A percentile compares a stretch with the other conserved stretches of the same genome.
These are phyloP conservation scores for Cataglyphis hispanica DNA, from an alignment of 1,140 invertebrate genomes.

Conservation along the genomic window DNA sequence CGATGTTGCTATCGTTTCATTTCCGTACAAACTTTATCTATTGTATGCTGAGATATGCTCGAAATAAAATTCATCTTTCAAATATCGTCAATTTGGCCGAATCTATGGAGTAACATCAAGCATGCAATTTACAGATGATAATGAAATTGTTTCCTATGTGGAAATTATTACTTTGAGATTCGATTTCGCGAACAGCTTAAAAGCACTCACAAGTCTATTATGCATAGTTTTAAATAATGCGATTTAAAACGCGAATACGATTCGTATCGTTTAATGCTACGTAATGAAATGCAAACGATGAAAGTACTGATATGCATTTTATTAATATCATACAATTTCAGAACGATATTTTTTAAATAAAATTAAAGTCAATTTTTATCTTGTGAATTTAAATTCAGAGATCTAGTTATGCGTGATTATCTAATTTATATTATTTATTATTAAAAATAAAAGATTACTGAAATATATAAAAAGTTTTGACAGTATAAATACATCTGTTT, in stretches of 20 bases:
- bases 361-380: background rate
- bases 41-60: constrained; percentile 6
- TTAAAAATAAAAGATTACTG: constrained; percentile 8
- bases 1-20: constrained; percentile 22
- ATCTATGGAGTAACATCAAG: constrained; percentile 10
- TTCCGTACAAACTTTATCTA: background rate
- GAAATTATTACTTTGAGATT: constrained; percentile 28
- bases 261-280: background rate
- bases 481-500: background rate
- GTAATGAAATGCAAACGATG: constrained; percentile 15
- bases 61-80: constrained; percentile 32
- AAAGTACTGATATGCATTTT: constrained; percentile 12
- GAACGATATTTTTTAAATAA: background rate
- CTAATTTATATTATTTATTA: background rate
- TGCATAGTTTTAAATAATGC: constrained; percentile 23
- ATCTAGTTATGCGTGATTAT: background rate
- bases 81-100: constrained; percentile 25
- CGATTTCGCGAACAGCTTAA: constrained; percentile 25
- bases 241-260: constrained; percentile 9
- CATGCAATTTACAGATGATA: constrained; percentile 45
- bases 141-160: constrained; percentile 39
- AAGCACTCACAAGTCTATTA: constrained; percentile 27
- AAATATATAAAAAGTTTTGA: background rate
- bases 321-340: background rate
- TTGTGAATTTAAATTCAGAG: background rate